A percentile compares a stretch with the other conserved stretches of the same genome.
Evolutionary conservation across 2,888 invertebrate species (phyloP).

Genomic region (Polyommatus iphigenia): DNA sequence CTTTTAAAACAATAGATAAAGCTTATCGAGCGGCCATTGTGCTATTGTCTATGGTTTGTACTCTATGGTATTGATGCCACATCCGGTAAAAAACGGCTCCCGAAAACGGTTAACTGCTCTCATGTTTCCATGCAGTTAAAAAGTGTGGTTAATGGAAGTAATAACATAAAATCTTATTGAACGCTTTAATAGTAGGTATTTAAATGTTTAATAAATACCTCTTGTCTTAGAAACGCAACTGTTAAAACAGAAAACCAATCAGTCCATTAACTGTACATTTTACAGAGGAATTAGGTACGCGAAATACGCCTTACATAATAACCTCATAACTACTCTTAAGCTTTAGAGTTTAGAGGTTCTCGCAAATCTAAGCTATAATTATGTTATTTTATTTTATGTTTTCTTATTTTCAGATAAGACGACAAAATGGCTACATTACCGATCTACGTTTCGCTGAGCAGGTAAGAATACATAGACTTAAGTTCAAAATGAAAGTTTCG

Average conservation of each 20-base stretch:
- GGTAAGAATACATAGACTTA: conserved; percentile 48
- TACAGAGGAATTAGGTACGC: too few species aligned
- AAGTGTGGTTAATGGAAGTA: background rate
- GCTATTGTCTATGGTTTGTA: conserved; percentile 56
- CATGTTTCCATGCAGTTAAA: conserved; percentile 34
- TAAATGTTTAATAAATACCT: background rate
- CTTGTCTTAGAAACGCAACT: background rate
- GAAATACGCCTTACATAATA: too few species aligned
- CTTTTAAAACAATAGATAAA: conserved; percentile 58
- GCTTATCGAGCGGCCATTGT: conserved; percentile 56
- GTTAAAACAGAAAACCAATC: too few species aligned
- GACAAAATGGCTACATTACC: conserved; percentile 66
- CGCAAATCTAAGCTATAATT: too few species aligned
- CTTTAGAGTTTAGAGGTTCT: too few species aligned
- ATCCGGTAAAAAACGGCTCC: conserved; percentile 52
- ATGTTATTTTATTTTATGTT: conserved; percentile 3
- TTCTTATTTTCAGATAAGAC: conserved; percentile 45
- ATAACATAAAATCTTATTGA: conserved; percentile 28
- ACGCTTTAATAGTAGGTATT: background rate
- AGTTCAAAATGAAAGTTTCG: conserved; percentile 57
- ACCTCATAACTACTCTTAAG: too few species aligned
- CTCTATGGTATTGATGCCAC: conserved; percentile 46
- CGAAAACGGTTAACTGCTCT: conserved; percentile 32
- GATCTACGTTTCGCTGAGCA: conserved; percentile 69
- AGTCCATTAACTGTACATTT: too few species aligned